Evolutionary conservation across 2,888 invertebrate genomes (phyloP).

Genomic region (Folsomia candida): DNA sequence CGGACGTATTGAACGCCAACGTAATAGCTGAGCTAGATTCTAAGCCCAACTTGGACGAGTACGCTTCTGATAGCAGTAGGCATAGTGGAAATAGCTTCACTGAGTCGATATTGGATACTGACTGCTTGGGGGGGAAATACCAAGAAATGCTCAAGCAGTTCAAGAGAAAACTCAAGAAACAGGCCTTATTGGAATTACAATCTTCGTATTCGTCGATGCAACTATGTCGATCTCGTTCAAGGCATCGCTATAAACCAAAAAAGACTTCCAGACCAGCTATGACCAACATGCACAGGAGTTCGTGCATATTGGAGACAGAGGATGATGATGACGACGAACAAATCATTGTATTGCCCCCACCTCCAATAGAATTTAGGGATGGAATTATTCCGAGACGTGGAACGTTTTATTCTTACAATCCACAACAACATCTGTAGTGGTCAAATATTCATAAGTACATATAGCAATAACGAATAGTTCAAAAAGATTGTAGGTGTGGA

Average conservation of each 20-base stretch:
- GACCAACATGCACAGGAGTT: background rate
- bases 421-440: background rate
- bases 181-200: background rate
- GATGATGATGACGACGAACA: background rate
- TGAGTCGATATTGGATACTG: background rate
- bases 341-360: constrained; percentile 10
- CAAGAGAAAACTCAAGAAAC: background rate
- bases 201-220: background rate
- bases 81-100: background rate
- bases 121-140: background rate
- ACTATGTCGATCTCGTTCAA: background rate
- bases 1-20: background rate
- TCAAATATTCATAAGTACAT: background rate
- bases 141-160: background rate
- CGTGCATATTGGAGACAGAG: background rate
- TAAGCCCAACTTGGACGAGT: background rate
- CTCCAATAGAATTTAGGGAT: constrained; percentile 14
- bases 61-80: background rate
- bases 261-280: background rate
- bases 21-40: background rate
- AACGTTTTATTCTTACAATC: background rate
- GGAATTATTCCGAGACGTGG: constrained; percentile 2
- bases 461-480: background rate
- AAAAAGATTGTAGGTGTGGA: too few species aligned
- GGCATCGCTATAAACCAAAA: background rate